These are phyloP conservation scores for Clarias gariepinus DNA, from an alignment of 2,113 vertebrate genomes.

Conservation along the genomic window DNA sequence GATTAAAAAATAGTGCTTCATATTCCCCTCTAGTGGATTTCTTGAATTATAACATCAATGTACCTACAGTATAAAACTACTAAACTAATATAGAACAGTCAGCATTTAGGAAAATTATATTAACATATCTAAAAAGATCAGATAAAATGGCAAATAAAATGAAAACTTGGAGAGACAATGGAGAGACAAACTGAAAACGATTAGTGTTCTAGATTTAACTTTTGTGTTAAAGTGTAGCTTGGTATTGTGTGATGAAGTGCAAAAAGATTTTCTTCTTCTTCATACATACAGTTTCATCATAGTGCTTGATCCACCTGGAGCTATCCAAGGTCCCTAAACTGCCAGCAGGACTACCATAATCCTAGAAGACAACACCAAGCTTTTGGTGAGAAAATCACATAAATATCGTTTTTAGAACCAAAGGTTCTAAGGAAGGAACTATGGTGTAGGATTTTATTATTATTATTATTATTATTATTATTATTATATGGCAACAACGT, in stretches of 20 bases:
- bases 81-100: neutral
- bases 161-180: neutral
- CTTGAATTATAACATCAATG: conserved; percentile 4
- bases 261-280: conserved; percentile 18
- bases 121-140: neutral
- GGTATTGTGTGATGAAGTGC: neutral
- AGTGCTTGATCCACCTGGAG: neutral
- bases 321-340: conserved; percentile 10
- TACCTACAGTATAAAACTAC: neutral
- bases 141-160: neutral
- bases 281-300: neutral
- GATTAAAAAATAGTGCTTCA: neutral
- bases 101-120: neutral
- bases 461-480: too few species aligned
- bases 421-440: neutral
- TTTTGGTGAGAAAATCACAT: neutral
- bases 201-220: neutral
- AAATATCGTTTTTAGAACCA: neutral
- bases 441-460: neutral
- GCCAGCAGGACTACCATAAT: neutral
- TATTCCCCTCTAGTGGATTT: conserved; percentile 35
- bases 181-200: neutral
- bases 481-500: neutral
- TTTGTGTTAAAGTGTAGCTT: neutral
- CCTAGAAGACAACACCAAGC: conserved; percentile 8